phyloP scores from a whole-genome alignment of 2,113 vertebrate genomes.

The Nothocercus nigrocapillus region DNA sequence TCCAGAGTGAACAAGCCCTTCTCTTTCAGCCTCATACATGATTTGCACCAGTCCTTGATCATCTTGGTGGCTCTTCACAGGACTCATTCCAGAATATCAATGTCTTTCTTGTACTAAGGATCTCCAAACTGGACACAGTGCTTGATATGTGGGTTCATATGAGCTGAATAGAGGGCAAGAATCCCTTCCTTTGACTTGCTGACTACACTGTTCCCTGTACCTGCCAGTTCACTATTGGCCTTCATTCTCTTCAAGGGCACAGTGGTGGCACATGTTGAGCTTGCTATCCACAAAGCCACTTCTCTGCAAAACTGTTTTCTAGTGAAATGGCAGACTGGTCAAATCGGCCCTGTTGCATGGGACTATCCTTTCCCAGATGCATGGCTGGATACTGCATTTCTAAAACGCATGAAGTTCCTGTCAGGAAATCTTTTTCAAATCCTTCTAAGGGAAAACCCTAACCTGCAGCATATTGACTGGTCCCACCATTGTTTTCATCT shows the following conservation, averaged over 20 bases:
- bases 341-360: not conserved
- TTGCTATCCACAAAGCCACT: no score
- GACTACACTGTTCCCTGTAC: not conserved
- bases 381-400: not conserved
- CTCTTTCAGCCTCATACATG: not conserved
- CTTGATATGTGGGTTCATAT: not conserved
- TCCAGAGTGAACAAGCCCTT: not conserved
- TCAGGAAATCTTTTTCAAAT: not conserved
- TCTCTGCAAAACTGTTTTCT: not conserved
- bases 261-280: not conserved
- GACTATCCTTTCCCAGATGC: not conserved
- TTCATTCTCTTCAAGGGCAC: not conserved
- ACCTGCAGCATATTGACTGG: not conserved
- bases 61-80: not conserved
- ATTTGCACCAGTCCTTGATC: not conserved
- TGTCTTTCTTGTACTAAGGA: not conserved
- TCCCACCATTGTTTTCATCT: not conserved
- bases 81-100: not conserved
- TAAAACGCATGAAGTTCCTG: not conserved
- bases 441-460: not conserved
- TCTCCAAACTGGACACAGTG: not conserved
- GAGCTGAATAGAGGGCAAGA: not conserved
- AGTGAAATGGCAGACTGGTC: not conserved
- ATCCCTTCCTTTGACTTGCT: not conserved
- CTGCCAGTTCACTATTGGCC: not conserved